Base-by-base conservation (phyloP, 1,140 invertebrate genomes). In the Vanessa tameamea region DNA sequence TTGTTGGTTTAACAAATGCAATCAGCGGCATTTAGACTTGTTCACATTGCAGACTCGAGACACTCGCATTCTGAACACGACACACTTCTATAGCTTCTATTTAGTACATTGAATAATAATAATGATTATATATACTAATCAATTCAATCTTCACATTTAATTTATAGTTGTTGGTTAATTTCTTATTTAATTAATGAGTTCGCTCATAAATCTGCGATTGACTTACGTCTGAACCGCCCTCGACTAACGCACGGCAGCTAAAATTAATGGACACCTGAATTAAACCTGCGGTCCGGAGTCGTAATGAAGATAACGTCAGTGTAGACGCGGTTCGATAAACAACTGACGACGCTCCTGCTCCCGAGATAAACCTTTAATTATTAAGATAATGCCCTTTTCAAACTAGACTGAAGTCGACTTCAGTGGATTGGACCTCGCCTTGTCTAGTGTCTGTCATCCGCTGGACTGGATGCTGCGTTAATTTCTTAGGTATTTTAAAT, bases 231-330 rank as follows among this genome's bases (percentile, higher is more conserved):
- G 65, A 47, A 66, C 47, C 26, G 47, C 23, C 50, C 55, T 73
- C 51, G 57, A 61, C 57, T 48, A 71, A 68, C 53, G 47, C 51
- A 84, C 82, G 82, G 87, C 87, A 84, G 87, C 84, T 87, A 86
- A 90, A 90, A 89, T 90, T 87, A 90, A 91, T 90, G 87, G 89
- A 87, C 78, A 86, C 76, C 83, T 86, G 89, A 89, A 89, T 89
- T 88, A 87, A 89, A 90, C 81, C 87, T 81, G 82, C 81, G 66
- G 76, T 75, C 82, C 79, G 72, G 81, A 88, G 75, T 84, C 80
- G 84, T 90, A 91, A 91, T 90, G 88, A 90, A 91, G 89, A 90
- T 91, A 91, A 90, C 84, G 86, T 68, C 76, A 71, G 79, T 67
- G 79, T 84, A 79, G 86, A 88, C 83, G 83, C 78, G 55, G 37